Percentiles rank a stretch among this genome's conserved stretches.
Conservation (phyloP, 2,888 invertebrate species). For the Thysanoteuthis rhombus region DNA sequence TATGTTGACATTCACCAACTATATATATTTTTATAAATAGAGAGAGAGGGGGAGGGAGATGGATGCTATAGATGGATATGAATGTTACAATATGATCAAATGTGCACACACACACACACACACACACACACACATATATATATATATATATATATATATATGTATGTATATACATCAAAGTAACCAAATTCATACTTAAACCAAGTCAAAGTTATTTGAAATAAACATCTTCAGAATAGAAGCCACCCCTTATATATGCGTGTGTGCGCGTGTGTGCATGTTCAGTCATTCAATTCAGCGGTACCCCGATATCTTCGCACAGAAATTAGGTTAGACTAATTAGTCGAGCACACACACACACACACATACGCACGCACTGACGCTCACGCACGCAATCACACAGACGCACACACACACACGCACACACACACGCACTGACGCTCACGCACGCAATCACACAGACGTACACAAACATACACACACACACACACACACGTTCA, state of each 20-base stretch:
- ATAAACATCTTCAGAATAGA: neutral
- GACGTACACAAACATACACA: neutral
- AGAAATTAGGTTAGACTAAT: neutral
- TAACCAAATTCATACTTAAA: too few species aligned
- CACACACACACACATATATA: too few species aligned
- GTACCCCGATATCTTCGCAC: neutral
- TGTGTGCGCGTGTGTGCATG: neutral
- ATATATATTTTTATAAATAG: too few species aligned
- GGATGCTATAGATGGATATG: too few species aligned
- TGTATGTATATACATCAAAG: too few species aligned
- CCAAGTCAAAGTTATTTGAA: too few species aligned
- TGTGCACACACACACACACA: too few species aligned
- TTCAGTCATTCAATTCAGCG: neutral
- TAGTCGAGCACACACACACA: neutral
- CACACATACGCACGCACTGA: neutral
- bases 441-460: neutral
- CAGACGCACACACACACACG: neutral
- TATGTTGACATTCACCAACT: too few species aligned
- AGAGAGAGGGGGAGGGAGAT: too few species aligned
- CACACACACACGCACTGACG: neutral
- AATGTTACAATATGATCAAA: too few species aligned
- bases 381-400: neutral
- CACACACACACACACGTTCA: neutral
- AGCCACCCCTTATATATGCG: neutral
- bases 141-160: too few species aligned